Evolutionary conservation across 1,140 invertebrate genomes (phyloP), one percentile per base, ranked within the genome.

Genomic region (Nymphalis io): DNA sequence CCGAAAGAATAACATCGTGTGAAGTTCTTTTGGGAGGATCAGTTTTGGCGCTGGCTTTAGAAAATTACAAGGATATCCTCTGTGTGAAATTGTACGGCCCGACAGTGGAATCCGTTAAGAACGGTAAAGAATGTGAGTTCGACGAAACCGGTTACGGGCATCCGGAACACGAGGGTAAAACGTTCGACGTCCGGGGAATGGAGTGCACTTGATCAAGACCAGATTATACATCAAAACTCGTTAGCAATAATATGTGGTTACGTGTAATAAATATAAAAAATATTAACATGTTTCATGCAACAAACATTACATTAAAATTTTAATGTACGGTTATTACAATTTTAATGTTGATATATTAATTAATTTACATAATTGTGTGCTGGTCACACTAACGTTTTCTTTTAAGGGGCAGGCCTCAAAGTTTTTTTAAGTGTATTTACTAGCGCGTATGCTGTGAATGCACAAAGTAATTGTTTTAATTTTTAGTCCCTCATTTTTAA

Each of bases 11-110:
- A 58, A 95, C 94, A 20, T 95, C 95, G 1, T 96, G 96, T 81
- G 95, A 96, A 80, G 93, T 97, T 16, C 93, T 95, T 8, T 91
- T 94, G 40, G 94, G 95, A 59, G 97, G 96, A 0, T 92, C 93
- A 20, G 93, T 94, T 48, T 93, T 97, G 1, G 93, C 96, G 0
- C 87, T 97, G 62, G 96, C 94, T 11, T 76, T 95, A 40, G 94
- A 94, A 73, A 93, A 94, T 77, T 91, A 92, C 68, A 89, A 92
- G 65, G 91, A 94, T 40, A 91, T 96, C 20, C 87, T 95, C 0
- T 95, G 95, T 58, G 89, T 97, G 4, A 91, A 94, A 42, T 83
- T 95, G 8, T 89, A 92, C 70, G 94, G 94, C 5, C 93, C 93
- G 2, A 40, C 73, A 1, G 75, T 83, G 3, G 81, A 91, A 61